Percentiles rank a stretch among this genome's conserved stretches.
phyloP scores from a whole-genome alignment of 2,888 invertebrate species.

The Lasius fuliginosus region DNA sequence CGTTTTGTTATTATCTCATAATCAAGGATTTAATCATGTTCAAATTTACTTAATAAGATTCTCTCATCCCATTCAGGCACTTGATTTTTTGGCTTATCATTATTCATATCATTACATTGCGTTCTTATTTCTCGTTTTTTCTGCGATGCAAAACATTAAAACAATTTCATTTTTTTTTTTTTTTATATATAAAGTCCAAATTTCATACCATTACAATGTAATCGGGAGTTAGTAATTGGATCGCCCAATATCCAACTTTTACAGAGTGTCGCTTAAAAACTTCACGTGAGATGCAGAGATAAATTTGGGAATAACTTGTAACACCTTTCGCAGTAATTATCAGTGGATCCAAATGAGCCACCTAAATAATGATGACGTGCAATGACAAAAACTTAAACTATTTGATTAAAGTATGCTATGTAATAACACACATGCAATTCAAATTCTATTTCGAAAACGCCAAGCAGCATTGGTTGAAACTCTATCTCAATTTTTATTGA shows the following conservation, averaged over 20 bases:
- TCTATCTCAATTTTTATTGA: conserved; percentile 86
- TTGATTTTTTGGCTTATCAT: not conserved
- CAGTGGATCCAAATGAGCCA: conserved; percentile 88
- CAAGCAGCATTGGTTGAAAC: conserved; percentile 88
- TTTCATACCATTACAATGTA: conserved; percentile 56
- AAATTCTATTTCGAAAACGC: conserved; percentile 87
- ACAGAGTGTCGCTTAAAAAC: conserved; percentile 80
- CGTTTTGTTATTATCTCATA: not conserved
- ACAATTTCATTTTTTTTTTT: not conserved
- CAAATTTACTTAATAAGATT: conserved; percentile 18
- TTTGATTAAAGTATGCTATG: conserved; percentile 4
- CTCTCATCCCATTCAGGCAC: conserved; percentile 25
- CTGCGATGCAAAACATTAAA: conserved; percentile 8
- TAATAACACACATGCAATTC: conserved; percentile 78
- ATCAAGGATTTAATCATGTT: not conserved
- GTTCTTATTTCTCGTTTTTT: not conserved
- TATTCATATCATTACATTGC: not conserved
- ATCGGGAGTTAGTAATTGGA: conserved; percentile 77
- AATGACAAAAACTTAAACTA: not conserved
- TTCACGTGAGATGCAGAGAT: conserved; percentile 86
- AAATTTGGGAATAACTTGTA: conserved; percentile 89
- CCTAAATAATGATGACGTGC: conserved; percentile 83
- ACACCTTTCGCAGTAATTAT: conserved; percentile 88
- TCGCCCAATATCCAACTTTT: conserved; percentile 87
- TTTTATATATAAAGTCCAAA: not conserved